Conservation (phyloP, 2,888 invertebrate species). For the Drosophila pseudotalamancana region DNA sequence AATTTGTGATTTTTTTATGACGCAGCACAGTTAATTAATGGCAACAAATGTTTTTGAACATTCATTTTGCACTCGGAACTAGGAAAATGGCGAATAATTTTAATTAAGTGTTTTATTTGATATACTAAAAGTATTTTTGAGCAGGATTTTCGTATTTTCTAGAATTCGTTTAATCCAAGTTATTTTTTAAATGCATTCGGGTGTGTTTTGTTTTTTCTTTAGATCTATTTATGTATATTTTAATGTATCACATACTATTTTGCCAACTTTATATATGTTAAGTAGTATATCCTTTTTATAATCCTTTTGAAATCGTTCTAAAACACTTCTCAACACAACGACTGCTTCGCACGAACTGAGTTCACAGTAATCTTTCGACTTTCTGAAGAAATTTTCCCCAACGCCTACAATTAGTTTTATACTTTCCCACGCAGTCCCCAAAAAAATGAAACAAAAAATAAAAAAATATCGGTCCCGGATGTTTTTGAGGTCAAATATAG, state of each 20-base stretch:
- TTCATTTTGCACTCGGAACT: slow-evolving; percentile 60
- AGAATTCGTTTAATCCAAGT: background rate
- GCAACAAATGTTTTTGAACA: slow-evolving; percentile 55
- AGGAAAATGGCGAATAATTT: slow-evolving; percentile 9
- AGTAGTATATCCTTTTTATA: slow-evolving; percentile 46
- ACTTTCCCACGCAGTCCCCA: slow-evolving; percentile 58
- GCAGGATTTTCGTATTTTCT: slow-evolving; percentile 15
- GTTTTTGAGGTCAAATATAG: slow-evolving; percentile 73
- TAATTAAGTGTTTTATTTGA: background rate
- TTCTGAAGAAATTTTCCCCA: slow-evolving; percentile 65
- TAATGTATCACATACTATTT: slow-evolving; percentile 24
- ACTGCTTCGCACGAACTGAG: slow-evolving; percentile 65
- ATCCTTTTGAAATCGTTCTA: slow-evolving; percentile 35
- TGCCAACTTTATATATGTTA: background rate
- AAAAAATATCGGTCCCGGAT: slow-evolving; percentile 47
- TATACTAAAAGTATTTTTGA: slow-evolving; percentile 7
- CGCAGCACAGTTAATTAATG: slow-evolving; percentile 64
- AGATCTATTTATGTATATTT: background rate
- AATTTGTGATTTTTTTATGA: slow-evolving; percentile 38
- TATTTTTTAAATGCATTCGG: background rate
- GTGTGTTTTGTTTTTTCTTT: background rate
- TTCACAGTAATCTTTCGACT: slow-evolving; percentile 41
- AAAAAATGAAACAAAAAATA: slow-evolving; percentile 11
- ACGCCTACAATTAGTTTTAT: slow-evolving; percentile 73
- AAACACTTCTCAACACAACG: slow-evolving; percentile 65